Percentiles rank a stretch among this genome's conserved stretches.
phyloP scores from a whole-genome alignment of 2,113 vertebrate species.

The Pithys albifrons region DNA sequence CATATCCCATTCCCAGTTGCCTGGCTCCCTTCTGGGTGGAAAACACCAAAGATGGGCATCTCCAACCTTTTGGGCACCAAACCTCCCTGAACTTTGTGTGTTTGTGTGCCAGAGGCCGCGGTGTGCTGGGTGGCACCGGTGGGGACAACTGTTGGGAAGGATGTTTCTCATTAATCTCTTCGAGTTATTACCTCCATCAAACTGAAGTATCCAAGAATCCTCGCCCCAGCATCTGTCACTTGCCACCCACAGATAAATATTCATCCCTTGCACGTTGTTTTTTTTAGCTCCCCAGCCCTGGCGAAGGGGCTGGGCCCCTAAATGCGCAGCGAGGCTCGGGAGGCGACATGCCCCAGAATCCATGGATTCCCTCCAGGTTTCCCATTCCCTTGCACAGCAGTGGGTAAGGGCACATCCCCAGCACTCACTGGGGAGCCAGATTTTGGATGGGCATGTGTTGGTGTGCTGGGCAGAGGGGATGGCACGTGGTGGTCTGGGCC shows the following conservation, averaged over 20 bases:
- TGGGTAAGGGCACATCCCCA: not conserved
- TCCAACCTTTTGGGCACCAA: not conserved
- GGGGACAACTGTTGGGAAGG: not conserved
- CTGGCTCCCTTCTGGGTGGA: not conserved
- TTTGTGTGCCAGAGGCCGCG: not conserved
- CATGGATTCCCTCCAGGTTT: rapidly evolving
- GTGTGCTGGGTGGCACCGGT: not conserved
- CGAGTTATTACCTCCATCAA: constrained; percentile 38
- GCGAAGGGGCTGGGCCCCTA: not conserved
- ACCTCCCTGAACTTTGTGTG: not conserved
- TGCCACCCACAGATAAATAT: constrained; percentile 48
- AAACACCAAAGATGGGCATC: not conserved
- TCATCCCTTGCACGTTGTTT: not conserved
- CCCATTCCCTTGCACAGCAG: not conserved
- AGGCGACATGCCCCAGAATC: not conserved
- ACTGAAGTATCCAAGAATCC: not conserved
- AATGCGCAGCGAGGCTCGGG: not conserved
- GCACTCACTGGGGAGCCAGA: not conserved
- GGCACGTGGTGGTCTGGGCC: not conserved
- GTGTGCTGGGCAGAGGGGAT: not conserved
- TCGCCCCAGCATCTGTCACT: constrained; percentile 36
- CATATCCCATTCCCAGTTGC: not conserved
- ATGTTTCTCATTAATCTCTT: not conserved
- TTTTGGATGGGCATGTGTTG: not conserved
- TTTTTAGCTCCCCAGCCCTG: not conserved